These are phyloP conservation scores for Salminus brasiliensis DNA, from an alignment of 2,113 vertebrate genomes.

Conservation along the genomic window DNA sequence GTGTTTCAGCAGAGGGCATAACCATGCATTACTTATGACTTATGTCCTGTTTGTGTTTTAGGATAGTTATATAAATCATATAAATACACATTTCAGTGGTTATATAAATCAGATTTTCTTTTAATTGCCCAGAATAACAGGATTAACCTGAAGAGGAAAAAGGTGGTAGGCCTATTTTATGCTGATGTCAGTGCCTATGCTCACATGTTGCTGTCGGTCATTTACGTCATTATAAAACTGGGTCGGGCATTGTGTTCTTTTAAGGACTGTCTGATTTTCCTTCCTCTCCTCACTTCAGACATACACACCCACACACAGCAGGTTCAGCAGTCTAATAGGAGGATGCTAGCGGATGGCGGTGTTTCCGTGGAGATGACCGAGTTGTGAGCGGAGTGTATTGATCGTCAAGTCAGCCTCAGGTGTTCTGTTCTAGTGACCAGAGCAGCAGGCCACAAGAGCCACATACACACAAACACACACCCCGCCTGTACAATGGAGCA, in stretches of 20 bases:
- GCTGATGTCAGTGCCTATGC: too few species aligned
- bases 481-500: background rate
- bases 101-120: too few species aligned
- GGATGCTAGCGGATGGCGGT: background rate
- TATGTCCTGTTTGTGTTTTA: too few species aligned
- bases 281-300: background rate
- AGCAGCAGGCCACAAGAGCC: background rate
- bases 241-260: background rate
- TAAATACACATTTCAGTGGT: too few species aligned
- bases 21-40: too few species aligned
- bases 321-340: background rate
- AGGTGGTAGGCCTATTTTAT: too few species aligned
- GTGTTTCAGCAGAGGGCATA: too few species aligned
- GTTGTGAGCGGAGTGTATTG: background rate
- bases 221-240: background rate
- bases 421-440: background rate
- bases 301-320: background rate
- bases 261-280: background rate
- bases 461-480: background rate
- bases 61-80: too few species aligned
- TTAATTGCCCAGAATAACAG: too few species aligned
- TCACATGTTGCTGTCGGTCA: background rate
- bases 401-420: background rate
- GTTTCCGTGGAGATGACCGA: constrained; percentile 12
- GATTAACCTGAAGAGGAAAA: too few species aligned